These are phyloP conservation scores for Antheraea mylitta DNA, from an alignment of 1,140 invertebrate genomes.

Conservation along the genomic window DNA sequence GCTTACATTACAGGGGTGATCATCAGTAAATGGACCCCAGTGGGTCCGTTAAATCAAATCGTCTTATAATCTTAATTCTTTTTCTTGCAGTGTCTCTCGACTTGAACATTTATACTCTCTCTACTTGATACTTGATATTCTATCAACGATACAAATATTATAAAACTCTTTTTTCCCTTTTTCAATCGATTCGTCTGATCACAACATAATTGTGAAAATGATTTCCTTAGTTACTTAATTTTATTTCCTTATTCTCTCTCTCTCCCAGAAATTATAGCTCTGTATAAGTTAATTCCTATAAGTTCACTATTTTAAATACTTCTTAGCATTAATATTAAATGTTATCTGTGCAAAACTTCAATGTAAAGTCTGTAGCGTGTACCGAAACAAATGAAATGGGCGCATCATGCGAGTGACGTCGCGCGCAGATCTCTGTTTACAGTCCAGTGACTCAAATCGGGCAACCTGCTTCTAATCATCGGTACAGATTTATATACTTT, in stretches of 20 bases:
- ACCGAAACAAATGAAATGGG: conserved; percentile 12
- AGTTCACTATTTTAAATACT: no score
- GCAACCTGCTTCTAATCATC: conserved; percentile 46
- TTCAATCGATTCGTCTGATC: no score
- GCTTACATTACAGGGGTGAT: not conserved
- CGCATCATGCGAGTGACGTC: conserved; percentile 12
- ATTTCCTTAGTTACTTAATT: no score
- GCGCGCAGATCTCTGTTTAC: conserved; percentile 36
- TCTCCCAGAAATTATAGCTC: no score
- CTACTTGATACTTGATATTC: no score
- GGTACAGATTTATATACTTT: conserved; percentile 2
- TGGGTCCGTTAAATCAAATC: not conserved
- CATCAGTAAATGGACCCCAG: not conserved
- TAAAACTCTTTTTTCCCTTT: no score
- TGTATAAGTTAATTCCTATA: no score
- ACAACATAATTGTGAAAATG: no score
- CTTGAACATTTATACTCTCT: no score
- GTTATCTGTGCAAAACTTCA: not conserved
- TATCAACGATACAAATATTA: no score
- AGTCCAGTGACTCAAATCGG: conserved; percentile 37
- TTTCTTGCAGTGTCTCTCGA: no score
- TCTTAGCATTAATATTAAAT: not conserved
- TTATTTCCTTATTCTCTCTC: no score
- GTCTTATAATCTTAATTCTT: not conserved
- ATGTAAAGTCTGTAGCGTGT: not conserved